These are phyloP conservation scores for Tortrix viridana DNA, from an alignment of 2,888 invertebrate species.

Conservation along the genomic window DNA sequence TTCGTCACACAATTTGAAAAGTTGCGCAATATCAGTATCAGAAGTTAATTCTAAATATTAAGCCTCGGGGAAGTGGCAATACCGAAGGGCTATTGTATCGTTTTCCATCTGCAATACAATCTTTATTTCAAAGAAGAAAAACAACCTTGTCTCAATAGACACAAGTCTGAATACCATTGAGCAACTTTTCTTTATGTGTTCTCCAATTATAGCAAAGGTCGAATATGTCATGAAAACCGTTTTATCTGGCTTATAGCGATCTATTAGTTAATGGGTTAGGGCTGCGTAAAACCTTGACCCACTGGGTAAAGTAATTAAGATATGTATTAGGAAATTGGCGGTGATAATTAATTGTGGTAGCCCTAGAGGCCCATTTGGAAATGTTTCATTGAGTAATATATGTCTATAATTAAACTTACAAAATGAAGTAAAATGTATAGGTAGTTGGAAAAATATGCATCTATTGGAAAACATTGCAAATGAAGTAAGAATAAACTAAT, in stretches of 20 bases:
- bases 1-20: background rate
- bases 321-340: constrained; percentile 21
- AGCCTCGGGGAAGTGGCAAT: constrained; percentile 21
- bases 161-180: background rate
- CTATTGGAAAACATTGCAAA: too few species aligned
- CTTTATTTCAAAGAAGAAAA: constrained; percentile 10
- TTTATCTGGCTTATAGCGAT: constrained; percentile 40
- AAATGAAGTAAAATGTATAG: too few species aligned
- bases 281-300: constrained; percentile 33
- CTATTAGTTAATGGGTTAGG: constrained; percentile 33
- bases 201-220: constrained; percentile 43
- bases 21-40: constrained; percentile 5
- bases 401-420: background rate
- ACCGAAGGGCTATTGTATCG: constrained; percentile 28
- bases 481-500: too few species aligned
- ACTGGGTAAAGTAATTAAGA: constrained; percentile 30
- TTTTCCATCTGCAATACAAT: constrained; percentile 8
- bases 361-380: constrained; percentile 13
- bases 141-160: constrained; percentile 6
- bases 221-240: constrained; percentile 43
- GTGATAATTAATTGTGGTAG: constrained; percentile 16
- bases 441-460: too few species aligned
- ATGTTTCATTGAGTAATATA: background rate
- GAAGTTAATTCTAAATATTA: background rate
- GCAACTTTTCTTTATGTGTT: constrained; percentile 21